These are phyloP conservation scores for Cephalopachus bancanus DNA, from an alignment of 2,797 vertebrate genomes.

Conservation along the genomic window DNA sequence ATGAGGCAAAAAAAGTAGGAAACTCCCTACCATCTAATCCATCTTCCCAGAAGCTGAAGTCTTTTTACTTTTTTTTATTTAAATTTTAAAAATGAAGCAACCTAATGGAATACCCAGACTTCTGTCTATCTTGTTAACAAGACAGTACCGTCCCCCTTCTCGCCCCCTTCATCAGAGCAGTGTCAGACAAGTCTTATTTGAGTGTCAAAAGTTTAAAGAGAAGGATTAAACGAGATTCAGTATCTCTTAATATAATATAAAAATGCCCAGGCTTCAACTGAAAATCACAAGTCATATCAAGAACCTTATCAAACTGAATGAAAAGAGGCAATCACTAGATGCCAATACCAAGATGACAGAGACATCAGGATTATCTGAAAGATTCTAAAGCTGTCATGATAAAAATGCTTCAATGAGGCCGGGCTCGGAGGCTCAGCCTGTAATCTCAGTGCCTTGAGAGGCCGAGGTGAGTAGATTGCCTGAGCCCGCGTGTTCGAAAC, in stretches of 20 bases:
- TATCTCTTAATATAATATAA: not conserved
- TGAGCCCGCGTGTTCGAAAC: no score
- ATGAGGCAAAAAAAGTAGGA: not conserved
- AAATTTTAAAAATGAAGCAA: not conserved
- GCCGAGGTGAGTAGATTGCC: no score
- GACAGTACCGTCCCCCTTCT: not conserved
- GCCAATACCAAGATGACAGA: no score
- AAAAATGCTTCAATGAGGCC: not conserved
- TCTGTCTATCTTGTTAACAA: not conserved
- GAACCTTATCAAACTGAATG: not conserved
- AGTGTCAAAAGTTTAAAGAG: not conserved
- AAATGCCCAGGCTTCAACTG: not conserved
- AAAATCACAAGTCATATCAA: slow-evolving; percentile 28
- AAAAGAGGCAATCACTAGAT: not conserved
- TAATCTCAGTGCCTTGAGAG: no score
- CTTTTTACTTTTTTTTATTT: slow-evolving; percentile 11
- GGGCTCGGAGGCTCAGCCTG: no score
- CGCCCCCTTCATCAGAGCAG: not conserved
- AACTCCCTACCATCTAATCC: not conserved
- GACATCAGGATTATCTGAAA: not conserved
- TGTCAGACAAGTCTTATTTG: not conserved
- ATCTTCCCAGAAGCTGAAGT: not conserved
- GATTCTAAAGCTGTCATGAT: not conserved
- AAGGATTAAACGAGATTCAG: not conserved
- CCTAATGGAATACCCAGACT: not conserved